Evolutionary conservation across 2,888 invertebrate species (phyloP), one percentile per base, ranked within the genome.

Genomic region (Teinopalpus imperialis): DNA sequence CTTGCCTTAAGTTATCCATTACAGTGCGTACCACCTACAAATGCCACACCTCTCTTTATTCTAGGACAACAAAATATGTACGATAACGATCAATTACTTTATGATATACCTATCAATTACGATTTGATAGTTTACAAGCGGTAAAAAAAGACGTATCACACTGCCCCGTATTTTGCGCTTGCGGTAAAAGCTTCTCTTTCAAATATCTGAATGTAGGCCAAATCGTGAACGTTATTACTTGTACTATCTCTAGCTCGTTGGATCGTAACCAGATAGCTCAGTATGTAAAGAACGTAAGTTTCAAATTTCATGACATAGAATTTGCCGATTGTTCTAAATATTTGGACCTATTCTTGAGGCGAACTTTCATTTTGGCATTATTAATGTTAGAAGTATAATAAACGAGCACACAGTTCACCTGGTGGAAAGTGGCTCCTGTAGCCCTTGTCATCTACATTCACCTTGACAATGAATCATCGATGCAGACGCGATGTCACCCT

Each of bases 161-260:
- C 61, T 65, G 66, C 54, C 58, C 66, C 59, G 58, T 65, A 70
- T 75, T 69, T 47, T 47, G n/a, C 30, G 68, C 63, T 59, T 59
- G 62, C 66, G 63, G 58, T 57, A 64, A 66, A 64, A 73, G 72
- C 75, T 76, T 77, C 78, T 76, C 73, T 69, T 71, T 69, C 64
- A 63, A 68, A 62, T 61, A 59, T 45, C 48, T 55, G 57, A 63
- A 80, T 74, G 69, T 74, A 57, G 74, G 78, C 69, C 76, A 66
- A 64, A 52, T 59, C 64, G 69, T 70, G 74, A 72, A 70, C 71
- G 63, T 69, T 69, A 71, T 67, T 67, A 62, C 61, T 62, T 66
- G 63, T 69, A 71, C 75, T 72, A 71, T 69, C 64, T 70, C 60
- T 55, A 59, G 65, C 62, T 63, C 54, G 57, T 56, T 52, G 50